These are phyloP conservation scores for Cyprinus carpio DNA, from an alignment of 2,113 vertebrate genomes.

Conservation along the genomic window DNA sequence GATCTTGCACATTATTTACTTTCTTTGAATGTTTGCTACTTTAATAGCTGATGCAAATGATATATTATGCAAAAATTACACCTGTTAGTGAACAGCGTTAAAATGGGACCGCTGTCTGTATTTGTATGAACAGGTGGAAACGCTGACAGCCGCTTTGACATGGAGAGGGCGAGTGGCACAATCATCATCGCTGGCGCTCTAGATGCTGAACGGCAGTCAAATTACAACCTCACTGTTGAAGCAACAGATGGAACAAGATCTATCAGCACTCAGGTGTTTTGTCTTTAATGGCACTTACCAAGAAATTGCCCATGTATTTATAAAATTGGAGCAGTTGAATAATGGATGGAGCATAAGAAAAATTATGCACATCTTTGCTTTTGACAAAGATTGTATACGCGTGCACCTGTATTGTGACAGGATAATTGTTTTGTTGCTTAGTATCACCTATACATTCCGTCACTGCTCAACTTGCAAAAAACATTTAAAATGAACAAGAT, in stretches of 20 bases:
- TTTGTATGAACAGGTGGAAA: constrained; percentile 80
- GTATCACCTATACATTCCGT: not conserved
- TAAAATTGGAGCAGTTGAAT: constrained; percentile 12
- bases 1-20: not conserved
- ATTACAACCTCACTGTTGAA: constrained; percentile 84
- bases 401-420: constrained; percentile 24
- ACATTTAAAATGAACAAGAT: constrained; percentile 1
- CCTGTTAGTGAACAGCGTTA: constrained; percentile 33
- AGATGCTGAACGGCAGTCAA: constrained; percentile 82
- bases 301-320: constrained; percentile 20
- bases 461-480: not conserved
- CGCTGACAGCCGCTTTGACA: constrained; percentile 81
- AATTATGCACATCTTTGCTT: constrained; percentile 20
- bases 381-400: constrained; percentile 5
- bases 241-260: constrained; percentile 82
- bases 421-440: constrained; percentile 23
- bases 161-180: constrained; percentile 82
- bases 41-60: constrained; percentile 4
- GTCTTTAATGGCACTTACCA: not conserved
- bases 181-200: constrained; percentile 82
- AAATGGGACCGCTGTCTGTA: constrained; percentile 56
- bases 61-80: not conserved
- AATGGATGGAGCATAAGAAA: constrained; percentile 16
- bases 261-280: constrained; percentile 80
- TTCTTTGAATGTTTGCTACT: not conserved